phyloP scores from a whole-genome alignment of 2,113 vertebrate species.

The Pao palembangensis region DNA sequence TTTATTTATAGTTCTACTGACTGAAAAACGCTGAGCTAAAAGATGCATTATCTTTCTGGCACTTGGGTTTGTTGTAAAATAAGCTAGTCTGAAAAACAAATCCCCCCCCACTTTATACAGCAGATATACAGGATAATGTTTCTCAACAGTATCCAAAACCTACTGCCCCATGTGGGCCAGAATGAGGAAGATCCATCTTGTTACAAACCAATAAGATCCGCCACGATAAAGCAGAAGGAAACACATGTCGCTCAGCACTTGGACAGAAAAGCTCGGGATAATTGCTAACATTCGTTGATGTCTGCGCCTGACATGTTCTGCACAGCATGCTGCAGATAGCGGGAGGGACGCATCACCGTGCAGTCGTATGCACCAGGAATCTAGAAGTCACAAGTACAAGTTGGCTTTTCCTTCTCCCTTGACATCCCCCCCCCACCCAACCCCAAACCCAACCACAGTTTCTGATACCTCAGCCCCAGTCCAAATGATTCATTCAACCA shows the following conservation, averaged over 20 bases:
- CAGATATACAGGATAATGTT: too few relatives aligned
- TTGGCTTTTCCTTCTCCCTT: constrained; percentile 53
- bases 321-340: constrained; percentile 20
- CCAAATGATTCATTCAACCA: constrained; percentile 67
- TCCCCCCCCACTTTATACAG: too few relatives aligned
- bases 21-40: too few relatives aligned
- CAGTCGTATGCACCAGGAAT: constrained; percentile 42
- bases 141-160: too few relatives aligned
- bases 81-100: too few relatives aligned
- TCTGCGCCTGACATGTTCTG: constrained; percentile 38
- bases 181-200: not conserved
- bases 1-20: too few relatives aligned
- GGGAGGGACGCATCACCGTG: constrained; percentile 27
- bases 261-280: constrained; percentile 21
- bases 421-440: constrained; percentile 13
- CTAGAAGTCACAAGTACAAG: constrained; percentile 65
- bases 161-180: too few relatives aligned
- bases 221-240: not conserved
- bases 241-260: not conserved
- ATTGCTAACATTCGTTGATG: constrained; percentile 31
- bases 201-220: not conserved
- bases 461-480: constrained; percentile 58
- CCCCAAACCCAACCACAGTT: constrained; percentile 54
- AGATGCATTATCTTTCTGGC: too few relatives aligned
- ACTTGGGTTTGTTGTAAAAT: too few relatives aligned